These are phyloP conservation scores for Xenopus borealis DNA, from an alignment of 2,113 vertebrate species.

Conservation along the genomic window DNA sequence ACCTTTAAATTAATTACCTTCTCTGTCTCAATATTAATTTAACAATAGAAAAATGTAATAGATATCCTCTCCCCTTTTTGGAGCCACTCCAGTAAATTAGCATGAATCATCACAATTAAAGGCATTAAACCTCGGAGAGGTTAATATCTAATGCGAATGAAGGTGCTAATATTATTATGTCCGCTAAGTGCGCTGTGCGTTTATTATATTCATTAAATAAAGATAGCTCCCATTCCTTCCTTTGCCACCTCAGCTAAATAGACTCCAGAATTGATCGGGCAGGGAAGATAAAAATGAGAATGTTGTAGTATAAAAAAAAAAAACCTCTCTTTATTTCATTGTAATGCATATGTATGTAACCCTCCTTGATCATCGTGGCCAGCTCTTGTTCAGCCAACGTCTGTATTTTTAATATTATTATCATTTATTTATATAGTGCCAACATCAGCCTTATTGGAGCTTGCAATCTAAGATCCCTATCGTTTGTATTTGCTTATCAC, in stretches of 20 bases:
- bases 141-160: constrained; percentile 41
- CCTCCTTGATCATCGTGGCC: no score
- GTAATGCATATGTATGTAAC: no score
- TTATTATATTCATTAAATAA: constrained; percentile 47
- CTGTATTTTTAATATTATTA: no score
- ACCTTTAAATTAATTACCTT: background rate
- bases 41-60: constrained; percentile 25
- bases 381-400: no score
- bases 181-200: constrained; percentile 31
- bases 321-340: no score
- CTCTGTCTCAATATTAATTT: constrained; percentile 17
- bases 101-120: constrained; percentile 44
- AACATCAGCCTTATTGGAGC: no score
- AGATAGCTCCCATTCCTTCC: constrained; percentile 26
- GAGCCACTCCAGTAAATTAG: constrained; percentile 33
- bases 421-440: no score
- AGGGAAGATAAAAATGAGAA: constrained; percentile 17
- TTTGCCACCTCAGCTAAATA: constrained; percentile 33
- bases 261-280: constrained; percentile 24
- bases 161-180: constrained; percentile 43
- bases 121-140: constrained; percentile 40
- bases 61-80: constrained; percentile 18
- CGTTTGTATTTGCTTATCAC: no score
- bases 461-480: no score
- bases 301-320: no score